Evolutionary conservation across 2,113 vertebrate species (phyloP).

Genomic region (Lamprotornis superbus): DNA sequence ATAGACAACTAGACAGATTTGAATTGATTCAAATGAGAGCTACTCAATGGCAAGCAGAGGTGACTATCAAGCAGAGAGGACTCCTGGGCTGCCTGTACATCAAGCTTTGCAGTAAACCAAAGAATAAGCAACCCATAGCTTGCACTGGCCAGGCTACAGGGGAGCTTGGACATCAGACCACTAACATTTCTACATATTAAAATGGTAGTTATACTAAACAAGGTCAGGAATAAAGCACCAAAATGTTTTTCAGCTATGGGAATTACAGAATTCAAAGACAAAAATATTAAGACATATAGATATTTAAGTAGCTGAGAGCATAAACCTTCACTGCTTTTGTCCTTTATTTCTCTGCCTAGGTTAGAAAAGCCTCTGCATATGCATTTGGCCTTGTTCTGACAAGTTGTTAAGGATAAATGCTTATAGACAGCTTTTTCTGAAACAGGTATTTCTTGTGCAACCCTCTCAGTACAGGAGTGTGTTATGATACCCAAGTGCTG

Average conservation of each 20-base stretch:
- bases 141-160: not conserved
- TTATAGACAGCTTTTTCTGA: not conserved
- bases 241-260: not conserved
- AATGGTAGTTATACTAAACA: not conserved
- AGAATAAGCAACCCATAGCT: not conserved
- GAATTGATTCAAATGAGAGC: not conserved
- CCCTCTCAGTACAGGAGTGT: not conserved
- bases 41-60: not conserved
- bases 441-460: not conserved
- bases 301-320: not conserved
- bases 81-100: not conserved
- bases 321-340: not conserved
- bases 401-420: not conserved
- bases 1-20: not conserved
- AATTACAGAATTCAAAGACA: not conserved
- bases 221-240: not conserved
- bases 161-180: not conserved
- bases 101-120: not conserved
- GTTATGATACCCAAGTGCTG: not conserved
- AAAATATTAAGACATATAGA: not conserved
- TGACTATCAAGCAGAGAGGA: not conserved
- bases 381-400: not conserved
- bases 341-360: not conserved
- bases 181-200: not conserved
- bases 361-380: slow-evolving; percentile 1